Evolutionary conservation across 2,113 vertebrate species (phyloP).

Genomic region (Sylvietta virens): DNA sequence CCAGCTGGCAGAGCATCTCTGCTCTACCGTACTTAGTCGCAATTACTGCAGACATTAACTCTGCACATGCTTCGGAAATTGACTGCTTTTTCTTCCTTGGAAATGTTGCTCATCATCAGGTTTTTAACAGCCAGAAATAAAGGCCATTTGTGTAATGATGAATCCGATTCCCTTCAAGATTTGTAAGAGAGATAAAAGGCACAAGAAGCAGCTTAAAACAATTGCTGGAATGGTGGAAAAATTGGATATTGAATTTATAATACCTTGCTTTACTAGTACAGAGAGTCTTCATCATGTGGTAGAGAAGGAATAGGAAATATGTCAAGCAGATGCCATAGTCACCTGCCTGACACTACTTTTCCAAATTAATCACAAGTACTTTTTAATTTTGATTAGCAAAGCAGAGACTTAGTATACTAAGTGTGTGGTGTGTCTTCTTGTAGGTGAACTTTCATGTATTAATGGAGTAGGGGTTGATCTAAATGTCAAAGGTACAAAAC

Average conservation of each 20-base stretch:
- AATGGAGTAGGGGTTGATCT: not conserved
- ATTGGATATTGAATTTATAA: not conserved
- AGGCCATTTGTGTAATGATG: slow-evolving; percentile 61
- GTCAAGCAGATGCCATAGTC: not conserved
- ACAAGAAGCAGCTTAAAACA: slow-evolving; percentile 31
- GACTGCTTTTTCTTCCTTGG: slow-evolving; percentile 51
- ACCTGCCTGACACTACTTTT: not conserved
- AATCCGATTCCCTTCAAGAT: slow-evolving; percentile 61
- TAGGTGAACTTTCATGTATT: not conserved
- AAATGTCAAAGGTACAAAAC: not conserved
- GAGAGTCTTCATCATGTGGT: not conserved
- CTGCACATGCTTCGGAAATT: slow-evolving; percentile 50
- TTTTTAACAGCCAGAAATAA: slow-evolving; percentile 69
- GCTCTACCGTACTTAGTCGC: slow-evolving; percentile 54
- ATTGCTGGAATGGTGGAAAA: slow-evolving; percentile 20
- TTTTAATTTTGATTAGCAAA: not conserved
- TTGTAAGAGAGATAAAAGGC: slow-evolving; percentile 58
- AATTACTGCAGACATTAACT: slow-evolving; percentile 51
- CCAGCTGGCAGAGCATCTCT: slow-evolving; percentile 58
- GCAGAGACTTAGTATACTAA: not conserved
- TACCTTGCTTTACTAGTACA: not conserved
- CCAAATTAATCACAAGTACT: not conserved
- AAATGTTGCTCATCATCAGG: slow-evolving; percentile 63
- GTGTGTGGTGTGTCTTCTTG: not conserved
- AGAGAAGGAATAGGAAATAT: not conserved